Percentiles rank a stretch among this genome's conserved stretches.
Conservation (phyloP, 2,113 vertebrate species). For the Oreocharis arfaki region DNA sequence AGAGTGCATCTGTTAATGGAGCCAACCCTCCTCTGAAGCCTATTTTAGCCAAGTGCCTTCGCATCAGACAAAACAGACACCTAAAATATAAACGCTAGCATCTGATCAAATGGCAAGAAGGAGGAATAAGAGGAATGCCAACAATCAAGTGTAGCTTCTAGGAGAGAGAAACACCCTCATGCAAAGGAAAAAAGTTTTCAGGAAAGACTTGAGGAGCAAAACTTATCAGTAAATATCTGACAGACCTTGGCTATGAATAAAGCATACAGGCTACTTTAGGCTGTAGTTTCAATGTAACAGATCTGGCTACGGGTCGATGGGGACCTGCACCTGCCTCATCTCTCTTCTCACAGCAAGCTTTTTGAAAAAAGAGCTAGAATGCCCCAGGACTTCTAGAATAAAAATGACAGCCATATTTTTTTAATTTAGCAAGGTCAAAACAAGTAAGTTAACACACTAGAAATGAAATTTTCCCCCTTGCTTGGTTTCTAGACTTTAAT, state of each 20-base stretch:
- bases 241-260: neutral
- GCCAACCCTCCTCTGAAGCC: neutral
- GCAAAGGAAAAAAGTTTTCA: neutral
- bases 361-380: neutral
- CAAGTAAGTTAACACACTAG: rapidly evolving
- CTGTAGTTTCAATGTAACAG: neutral
- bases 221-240: neutral
- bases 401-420: neutral
- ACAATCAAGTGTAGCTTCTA: neutral
- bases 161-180: neutral
- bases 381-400: neutral
- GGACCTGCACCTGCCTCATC: rapidly evolving
- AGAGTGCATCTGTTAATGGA: neutral
- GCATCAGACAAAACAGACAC: neutral
- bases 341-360: neutral
- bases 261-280: neutral
- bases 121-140: neutral
- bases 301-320: neutral
- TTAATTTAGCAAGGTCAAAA: neutral
- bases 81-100: neutral
- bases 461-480: neutral
- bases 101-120: neutral
- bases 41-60: neutral
- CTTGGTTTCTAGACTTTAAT: neutral
- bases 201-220: neutral